Percentiles rank a stretch among this genome's conserved stretches.
Conservation (phyloP, 2,113 vertebrate genomes). For the Monarcha castaneiventris region DNA sequence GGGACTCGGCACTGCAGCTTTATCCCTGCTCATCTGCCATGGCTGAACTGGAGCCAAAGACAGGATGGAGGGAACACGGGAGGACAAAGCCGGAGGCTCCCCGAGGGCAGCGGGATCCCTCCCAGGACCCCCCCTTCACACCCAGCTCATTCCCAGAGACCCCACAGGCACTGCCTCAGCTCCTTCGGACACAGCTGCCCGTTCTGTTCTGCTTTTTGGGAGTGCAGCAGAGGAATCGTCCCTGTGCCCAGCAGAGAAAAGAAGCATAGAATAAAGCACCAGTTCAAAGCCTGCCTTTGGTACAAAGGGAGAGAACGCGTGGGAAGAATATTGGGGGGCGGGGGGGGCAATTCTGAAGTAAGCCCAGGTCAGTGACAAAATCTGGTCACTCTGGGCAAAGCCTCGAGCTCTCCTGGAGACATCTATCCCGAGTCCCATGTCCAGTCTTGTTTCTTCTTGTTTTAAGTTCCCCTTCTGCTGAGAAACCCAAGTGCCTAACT, state of each 20-base stretch:
- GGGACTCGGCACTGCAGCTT: not conserved
- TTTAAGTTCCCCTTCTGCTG: not conserved
- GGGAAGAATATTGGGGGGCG: not conserved
- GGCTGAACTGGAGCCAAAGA: not conserved
- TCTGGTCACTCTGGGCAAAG: not conserved
- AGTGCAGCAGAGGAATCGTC: not conserved
- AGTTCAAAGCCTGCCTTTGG: not conserved
- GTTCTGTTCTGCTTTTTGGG: not conserved
- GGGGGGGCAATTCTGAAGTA: not conserved
- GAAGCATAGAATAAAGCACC: not conserved
- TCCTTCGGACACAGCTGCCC: not conserved
- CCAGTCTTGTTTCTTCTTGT: not conserved
- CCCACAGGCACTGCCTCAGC: not conserved
- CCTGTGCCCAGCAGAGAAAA: not conserved
- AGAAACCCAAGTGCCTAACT: not conserved
- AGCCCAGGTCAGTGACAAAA: not conserved
- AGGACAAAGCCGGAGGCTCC: not conserved
- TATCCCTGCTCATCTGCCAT: not conserved
- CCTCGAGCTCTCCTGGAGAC: not conserved
- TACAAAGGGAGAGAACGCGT: not conserved
- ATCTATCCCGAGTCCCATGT: not conserved
- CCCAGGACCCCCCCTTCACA: not conserved
- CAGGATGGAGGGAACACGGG: rapidly evolving
- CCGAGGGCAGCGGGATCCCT: rapidly evolving
- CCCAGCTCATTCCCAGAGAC: not conserved